Evolutionary conservation across 1,140 invertebrate species (phyloP), one percentile per base, ranked within the genome.

Genomic region (Drosophila burlai): DNA sequence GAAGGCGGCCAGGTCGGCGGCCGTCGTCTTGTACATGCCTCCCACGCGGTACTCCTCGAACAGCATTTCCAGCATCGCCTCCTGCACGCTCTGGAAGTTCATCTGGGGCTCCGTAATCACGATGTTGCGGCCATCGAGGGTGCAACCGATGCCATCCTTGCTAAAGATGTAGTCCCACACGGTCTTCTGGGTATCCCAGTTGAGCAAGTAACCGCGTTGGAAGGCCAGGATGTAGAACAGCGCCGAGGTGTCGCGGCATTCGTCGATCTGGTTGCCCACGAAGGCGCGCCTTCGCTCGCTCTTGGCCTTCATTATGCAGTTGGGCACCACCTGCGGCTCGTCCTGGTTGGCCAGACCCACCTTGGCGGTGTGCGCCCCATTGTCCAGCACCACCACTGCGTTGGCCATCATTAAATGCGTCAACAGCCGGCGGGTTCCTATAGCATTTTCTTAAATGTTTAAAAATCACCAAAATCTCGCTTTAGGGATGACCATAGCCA

Each of bases 241-340:
- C 3, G 98, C 97, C 1, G 98, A 99, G 4, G 97, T 96, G 93
- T 99, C 99, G 52, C 98, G 95, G 91, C 98, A 99, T 77, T 99
- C 98, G 68, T 99, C 97, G 24, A 99, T 96, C 94, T 97, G 98
- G 93, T 97, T 96, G 0, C 97, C 98, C 49, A 99, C 96, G 92
- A 99, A 99, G 2, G 97, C 96, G 64, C 99, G 95, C 2, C 98
- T 95, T 58, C 97, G 94, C 93, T 99, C 99, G 81, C 97, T 98
- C 93, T 99, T 99, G 1, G 98, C 98, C 95, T 99, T 99, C 95
- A 98, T 98, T 38, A 99, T 98, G 84, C 97, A 98, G 93, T 99
- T 99, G 4, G 98, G 98, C 79, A 99, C 95, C 18, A 89, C 73
- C 42, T 76, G 96, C 2, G 97, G 96, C 67, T 96, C 94, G 52